Percentiles rank a stretch among this genome's conserved stretches.
Evolutionary conservation across 2,888 invertebrate genomes (phyloP).

Genomic region (Melanostoma mellinum): DNA sequence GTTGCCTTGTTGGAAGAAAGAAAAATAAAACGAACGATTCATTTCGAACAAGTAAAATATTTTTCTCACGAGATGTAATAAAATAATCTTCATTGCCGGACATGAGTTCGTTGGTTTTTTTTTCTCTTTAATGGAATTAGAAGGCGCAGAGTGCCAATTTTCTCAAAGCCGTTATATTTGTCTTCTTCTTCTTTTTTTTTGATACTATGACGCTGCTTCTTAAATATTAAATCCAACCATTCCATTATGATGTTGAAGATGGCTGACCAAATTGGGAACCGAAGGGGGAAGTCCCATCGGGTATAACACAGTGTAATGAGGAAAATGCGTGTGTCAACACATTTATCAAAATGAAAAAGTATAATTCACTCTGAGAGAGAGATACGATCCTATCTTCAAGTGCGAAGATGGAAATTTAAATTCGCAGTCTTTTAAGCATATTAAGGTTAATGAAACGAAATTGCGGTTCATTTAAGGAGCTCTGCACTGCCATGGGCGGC

Average conservation of each 20-base stretch:
- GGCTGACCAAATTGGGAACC: conserved; percentile 13
- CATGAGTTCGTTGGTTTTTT: conserved; percentile 40
- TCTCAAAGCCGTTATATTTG: conserved; percentile 4
- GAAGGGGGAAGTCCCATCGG: too few relatives aligned
- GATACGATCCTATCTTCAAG: too few relatives aligned
- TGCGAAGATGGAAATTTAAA: conserved; percentile 8
- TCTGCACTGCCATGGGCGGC: background rate
- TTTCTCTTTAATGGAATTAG: background rate
- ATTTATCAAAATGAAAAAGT: background rate
- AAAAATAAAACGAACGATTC: conserved; percentile 16
- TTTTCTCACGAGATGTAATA: conserved; percentile 66
- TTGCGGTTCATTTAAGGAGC: conserved; percentile 19
- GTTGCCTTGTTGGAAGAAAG: conserved; percentile 2
- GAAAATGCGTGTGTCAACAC: conserved; percentile 32
- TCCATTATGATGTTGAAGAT: conserved; percentile 3
- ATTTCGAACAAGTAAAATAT: conserved; percentile 41
- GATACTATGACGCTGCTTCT: too few relatives aligned
- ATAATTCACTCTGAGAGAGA: background rate
- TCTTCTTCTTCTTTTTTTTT: conserved; percentile 3
- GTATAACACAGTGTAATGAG: background rate
- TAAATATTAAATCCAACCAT: too few relatives aligned
- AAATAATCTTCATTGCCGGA: conserved; percentile 57
- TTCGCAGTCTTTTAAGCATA: conserved; percentile 15
- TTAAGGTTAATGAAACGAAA: conserved; percentile 31
- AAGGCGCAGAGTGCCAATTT: conserved; percentile 15